A percentile compares a stretch with the other conserved stretches of the same genome.
These are phyloP conservation scores for Pseudachorutes palmiensis DNA, from an alignment of 1,140 invertebrate species.

Conservation along the genomic window DNA sequence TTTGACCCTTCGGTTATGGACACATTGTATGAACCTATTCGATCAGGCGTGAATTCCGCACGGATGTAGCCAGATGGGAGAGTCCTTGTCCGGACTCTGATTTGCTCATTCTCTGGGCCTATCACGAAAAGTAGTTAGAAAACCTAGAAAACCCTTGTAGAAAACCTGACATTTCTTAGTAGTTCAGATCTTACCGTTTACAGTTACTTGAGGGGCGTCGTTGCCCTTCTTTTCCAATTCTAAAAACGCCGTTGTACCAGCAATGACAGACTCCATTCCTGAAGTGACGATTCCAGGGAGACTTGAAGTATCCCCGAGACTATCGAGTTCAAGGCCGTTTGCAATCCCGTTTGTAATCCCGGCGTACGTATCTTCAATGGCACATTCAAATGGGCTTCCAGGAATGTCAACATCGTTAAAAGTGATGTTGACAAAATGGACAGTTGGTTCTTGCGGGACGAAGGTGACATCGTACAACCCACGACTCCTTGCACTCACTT, in stretches of 20 bases:
- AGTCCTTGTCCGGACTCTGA: conserved; percentile 43
- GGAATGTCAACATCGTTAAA: conserved; percentile 76
- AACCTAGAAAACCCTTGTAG: conserved; percentile 37
- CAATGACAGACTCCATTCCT: conserved; percentile 50
- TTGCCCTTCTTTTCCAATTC: conserved; percentile 50
- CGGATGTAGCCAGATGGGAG: conserved; percentile 48
- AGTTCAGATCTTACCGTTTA: conserved; percentile 41
- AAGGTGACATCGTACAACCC: conserved; percentile 95
- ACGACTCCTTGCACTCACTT: conserved; percentile 75
- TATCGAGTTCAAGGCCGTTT: not conserved
- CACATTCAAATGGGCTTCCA: conserved; percentile 35
- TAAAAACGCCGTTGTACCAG: conserved; percentile 52
- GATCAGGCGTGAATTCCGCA: conserved; percentile 51
- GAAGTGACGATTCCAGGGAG: conserved; percentile 25
- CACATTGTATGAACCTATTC: conserved; percentile 56
- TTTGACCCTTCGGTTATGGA: conserved; percentile 37
- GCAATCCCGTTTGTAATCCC: not conserved
- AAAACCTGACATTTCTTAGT: not conserved
- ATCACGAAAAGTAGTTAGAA: conserved; percentile 24
- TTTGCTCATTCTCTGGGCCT: conserved; percentile 51
- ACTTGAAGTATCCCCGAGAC: not conserved
- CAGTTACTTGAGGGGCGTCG: conserved; percentile 45
- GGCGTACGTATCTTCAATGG: conserved; percentile 50
- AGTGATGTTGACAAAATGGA: conserved; percentile 90
- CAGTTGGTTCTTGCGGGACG: conserved; percentile 75